Percentiles rank a stretch among this genome's conserved stretches.
Evolutionary conservation across 2,113 vertebrate species (phyloP).

Genomic region (Chunga burmeisteri): DNA sequence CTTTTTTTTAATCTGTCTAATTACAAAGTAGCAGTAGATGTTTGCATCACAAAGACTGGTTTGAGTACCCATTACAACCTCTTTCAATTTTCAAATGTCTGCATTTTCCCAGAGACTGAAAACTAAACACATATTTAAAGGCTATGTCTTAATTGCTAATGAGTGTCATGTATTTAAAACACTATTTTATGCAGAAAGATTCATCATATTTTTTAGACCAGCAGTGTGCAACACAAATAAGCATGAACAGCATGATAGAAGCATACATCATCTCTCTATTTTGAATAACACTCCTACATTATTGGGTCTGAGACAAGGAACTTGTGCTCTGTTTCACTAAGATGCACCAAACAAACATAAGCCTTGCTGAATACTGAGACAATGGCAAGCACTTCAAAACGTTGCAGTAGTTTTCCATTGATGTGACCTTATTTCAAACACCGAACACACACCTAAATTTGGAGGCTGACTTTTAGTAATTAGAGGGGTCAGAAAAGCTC

Average conservation of each 20-base stretch:
- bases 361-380: background rate
- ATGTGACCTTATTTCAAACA: background rate
- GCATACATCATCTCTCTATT: background rate
- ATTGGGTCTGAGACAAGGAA: background rate
- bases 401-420: background rate
- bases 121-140: background rate
- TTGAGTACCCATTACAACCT: background rate
- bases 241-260: background rate
- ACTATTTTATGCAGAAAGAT: background rate
- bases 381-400: background rate
- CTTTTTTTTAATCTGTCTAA: conserved; percentile 14
- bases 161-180: background rate
- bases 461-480: background rate
- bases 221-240: background rate
- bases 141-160: background rate
- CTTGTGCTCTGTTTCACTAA: background rate
- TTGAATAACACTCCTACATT: background rate
- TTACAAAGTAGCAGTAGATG: background rate
- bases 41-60: background rate
- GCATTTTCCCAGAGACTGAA: background rate
- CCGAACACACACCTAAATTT: background rate
- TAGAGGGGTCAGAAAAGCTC: background rate
- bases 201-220: background rate
- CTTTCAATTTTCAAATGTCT: background rate
- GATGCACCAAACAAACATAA: background rate